Percentiles rank a stretch among this genome's conserved stretches.
Evolutionary conservation across 2,888 invertebrate species (phyloP).

Genomic region (Leucoptera coffeella): DNA sequence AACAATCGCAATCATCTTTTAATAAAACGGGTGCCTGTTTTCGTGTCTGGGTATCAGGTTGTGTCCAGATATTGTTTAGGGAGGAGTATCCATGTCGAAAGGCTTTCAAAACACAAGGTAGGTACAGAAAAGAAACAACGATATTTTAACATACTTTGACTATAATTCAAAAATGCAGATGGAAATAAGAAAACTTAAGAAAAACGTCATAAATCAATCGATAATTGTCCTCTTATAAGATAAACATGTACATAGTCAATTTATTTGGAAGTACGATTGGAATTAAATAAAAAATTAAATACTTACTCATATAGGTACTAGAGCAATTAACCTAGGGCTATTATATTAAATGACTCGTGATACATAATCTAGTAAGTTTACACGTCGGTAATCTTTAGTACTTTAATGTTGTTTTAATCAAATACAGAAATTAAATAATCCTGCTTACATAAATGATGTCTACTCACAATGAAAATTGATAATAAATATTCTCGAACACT

Average conservation of each 20-base stretch:
- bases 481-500: conserved; percentile 50
- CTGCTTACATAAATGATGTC: conserved; percentile 44
- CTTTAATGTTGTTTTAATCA: conserved; percentile 45
- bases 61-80: too few relatives aligned
- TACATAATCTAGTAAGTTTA: conserved; percentile 21
- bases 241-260: conserved; percentile 38
- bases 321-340: conserved; percentile 37
- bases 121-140: conserved; percentile 23
- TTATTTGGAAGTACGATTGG: conserved; percentile 37
- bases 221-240: too few relatives aligned
- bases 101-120: too few relatives aligned
- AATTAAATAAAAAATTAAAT: conserved; percentile 53
- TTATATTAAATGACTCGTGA: conserved; percentile 52
- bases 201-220: conserved; percentile 49
- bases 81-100: too few relatives aligned
- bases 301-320: conserved; percentile 50
- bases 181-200: conserved; percentile 47
- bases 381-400: conserved; percentile 19
- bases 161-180: conserved; percentile 55
- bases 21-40: too few relatives aligned
- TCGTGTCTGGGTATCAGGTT: too few relatives aligned
- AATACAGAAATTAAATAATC: conserved; percentile 52
- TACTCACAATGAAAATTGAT: conserved; percentile 49
- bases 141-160: conserved; percentile 45
- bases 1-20: too few relatives aligned